Percentiles rank a stretch among this genome's conserved stretches.
phyloP scores from a whole-genome alignment of 2,797 vertebrate genomes.

The Pangasius mekongensis region DNA sequence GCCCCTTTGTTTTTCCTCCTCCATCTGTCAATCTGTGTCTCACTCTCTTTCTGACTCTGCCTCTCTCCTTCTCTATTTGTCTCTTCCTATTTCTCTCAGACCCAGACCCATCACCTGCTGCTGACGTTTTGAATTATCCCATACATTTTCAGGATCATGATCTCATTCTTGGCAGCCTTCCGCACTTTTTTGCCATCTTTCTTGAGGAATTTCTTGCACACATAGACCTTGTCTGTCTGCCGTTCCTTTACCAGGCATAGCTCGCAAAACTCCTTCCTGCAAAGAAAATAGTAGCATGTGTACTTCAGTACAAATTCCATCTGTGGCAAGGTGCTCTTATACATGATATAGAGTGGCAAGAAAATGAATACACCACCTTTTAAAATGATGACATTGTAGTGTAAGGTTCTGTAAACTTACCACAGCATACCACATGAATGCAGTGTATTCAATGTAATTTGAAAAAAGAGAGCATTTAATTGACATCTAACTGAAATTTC shows the following conservation, averaged over 20 bases:
- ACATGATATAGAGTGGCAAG: background rate
- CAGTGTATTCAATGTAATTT: background rate
- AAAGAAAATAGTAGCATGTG: conserved; percentile 24
- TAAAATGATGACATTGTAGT: background rate
- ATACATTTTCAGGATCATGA: conserved; percentile 89
- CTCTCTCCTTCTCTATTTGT: conserved; percentile 18
- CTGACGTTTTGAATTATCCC: conserved; percentile 59
- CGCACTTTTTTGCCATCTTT: conserved; percentile 88
- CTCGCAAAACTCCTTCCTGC: conserved; percentile 89
- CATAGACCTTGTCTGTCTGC: conserved; percentile 83
- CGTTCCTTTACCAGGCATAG: conserved; percentile 85
- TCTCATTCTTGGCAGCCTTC: conserved; percentile 88
- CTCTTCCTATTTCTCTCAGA: conserved; percentile 33
- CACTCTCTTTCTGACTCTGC: background rate
- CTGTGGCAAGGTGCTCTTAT: background rate
- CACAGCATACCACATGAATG: background rate
- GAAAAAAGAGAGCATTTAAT: background rate
- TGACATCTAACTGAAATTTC: background rate
- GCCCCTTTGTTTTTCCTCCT: background rate
- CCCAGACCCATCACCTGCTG: conserved; percentile 49
- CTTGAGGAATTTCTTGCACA: conserved; percentile 90
- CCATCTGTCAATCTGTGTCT: conserved; percentile 18
- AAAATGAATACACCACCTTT: background rate
- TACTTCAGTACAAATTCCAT: conserved; percentile 3
- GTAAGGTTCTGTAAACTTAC: background rate